These are phyloP conservation scores for Myotis planiceps DNA, from an alignment of 2,797 vertebrate genomes.

Conservation along the genomic window DNA sequence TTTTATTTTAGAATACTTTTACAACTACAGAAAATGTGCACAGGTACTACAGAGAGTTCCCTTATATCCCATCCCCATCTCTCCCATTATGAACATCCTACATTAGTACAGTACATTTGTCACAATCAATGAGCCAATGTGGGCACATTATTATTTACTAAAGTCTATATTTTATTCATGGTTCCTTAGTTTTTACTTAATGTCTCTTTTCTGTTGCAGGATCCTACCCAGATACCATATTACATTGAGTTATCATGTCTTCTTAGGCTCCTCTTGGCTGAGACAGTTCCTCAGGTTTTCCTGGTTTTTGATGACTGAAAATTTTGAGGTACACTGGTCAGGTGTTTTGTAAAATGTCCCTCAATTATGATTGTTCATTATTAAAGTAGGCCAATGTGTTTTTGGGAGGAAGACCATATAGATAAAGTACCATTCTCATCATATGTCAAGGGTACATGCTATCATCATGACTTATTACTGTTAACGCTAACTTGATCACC, in stretches of 20 bases:
- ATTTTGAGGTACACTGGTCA: neutral
- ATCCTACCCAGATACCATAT: neutral
- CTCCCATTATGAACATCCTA: neutral
- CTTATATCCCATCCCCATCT: neutral
- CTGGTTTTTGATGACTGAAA: neutral
- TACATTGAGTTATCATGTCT: neutral
- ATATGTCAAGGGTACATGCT: neutral
- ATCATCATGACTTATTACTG: neutral
- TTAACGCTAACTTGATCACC: neutral
- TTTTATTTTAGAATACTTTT: conserved; percentile 36
- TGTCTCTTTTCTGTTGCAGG: neutral
- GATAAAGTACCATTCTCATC: neutral
- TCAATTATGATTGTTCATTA: neutral
- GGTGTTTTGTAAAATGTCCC: neutral
- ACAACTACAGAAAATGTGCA: neutral
- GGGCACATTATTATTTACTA: neutral
- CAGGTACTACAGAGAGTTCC: neutral
- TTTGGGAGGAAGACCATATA: neutral
- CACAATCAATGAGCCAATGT: neutral
- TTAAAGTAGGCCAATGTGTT: neutral
- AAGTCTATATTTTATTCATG: neutral
- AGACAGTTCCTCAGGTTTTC: neutral
- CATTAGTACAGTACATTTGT: neutral
- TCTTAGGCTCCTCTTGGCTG: neutral
- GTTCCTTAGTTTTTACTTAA: neutral